Evolutionary conservation across 1,140 invertebrate genomes (phyloP).

Genomic region (Drosophila kikkawai): DNA sequence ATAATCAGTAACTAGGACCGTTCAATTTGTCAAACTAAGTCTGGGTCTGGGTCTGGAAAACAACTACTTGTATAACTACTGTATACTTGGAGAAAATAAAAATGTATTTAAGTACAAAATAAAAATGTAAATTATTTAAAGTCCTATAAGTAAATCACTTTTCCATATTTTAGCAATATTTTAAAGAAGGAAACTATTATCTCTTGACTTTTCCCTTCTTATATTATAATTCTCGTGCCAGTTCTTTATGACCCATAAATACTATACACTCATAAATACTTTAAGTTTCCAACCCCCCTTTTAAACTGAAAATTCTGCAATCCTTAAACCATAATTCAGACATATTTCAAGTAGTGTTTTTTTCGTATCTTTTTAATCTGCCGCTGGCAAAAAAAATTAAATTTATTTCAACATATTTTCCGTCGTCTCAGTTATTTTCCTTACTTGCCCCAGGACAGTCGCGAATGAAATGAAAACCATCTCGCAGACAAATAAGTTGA

Average conservation of each 20-base stretch:
- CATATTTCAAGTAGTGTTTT: background rate
- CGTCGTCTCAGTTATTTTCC: slow-evolving; percentile 1
- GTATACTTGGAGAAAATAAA: background rate
- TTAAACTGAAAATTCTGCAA: background rate
- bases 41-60: too few relatives aligned
- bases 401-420: slow-evolving; percentile 45
- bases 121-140: background rate
- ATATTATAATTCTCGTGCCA: background rate
- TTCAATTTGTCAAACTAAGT: slow-evolving; percentile 4
- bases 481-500: slow-evolving; percentile 24
- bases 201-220: background rate
- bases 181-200: background rate
- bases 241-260: slow-evolving; percentile 17
- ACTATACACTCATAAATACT: background rate
- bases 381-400: slow-evolving; percentile 44
- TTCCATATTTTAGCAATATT: background rate
- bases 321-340: slow-evolving; percentile 3
- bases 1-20: background rate
- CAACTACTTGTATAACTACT: too few relatives aligned
- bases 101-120: background rate
- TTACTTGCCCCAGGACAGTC: slow-evolving; percentile 12
- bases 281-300: background rate
- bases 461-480: slow-evolving; percentile 28
- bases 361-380: slow-evolving; percentile 11
- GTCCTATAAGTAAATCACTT: background rate